A percentile compares a stretch with the other conserved stretches of the same genome.
These are phyloP conservation scores for Drosophila saltans DNA, from an alignment of 1,140 invertebrate species.

Conservation along the genomic window DNA sequence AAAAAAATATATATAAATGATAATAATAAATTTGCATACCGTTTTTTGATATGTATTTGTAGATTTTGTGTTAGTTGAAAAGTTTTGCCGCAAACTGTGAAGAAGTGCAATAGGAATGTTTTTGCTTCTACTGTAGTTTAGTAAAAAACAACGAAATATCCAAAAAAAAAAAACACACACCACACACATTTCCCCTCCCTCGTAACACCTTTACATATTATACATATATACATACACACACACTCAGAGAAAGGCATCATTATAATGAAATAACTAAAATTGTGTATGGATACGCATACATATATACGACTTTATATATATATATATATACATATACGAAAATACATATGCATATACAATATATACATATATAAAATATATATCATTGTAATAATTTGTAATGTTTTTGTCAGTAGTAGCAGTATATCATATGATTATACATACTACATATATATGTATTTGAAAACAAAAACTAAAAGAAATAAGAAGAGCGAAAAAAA, in stretches of 20 bases:
- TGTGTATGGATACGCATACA: conserved; percentile 13
- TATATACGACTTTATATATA: conserved; percentile 23
- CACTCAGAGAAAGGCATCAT: conserved; percentile 31
- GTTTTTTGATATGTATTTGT: conserved; percentile 35
- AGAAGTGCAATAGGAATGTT: conserved; percentile 63
- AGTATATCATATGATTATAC: conserved; percentile 33
- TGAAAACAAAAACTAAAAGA: not conserved
- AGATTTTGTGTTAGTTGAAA: conserved; percentile 56
- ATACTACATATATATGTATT: conserved; percentile 5
- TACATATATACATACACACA: conserved; percentile 33
- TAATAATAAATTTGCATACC: conserved; percentile 53
- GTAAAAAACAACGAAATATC: conserved; percentile 46
- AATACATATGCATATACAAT: conserved; percentile 73
- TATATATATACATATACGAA: conserved; percentile 45
- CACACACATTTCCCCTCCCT: not conserved
- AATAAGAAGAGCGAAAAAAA: not conserved
- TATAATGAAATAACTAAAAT: conserved; percentile 16
- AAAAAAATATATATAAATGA: conserved; percentile 1
- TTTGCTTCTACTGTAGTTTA: conserved; percentile 65
- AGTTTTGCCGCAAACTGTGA: conserved; percentile 47
- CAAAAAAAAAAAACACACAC: not conserved
- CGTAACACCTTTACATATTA: conserved; percentile 4
- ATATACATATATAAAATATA: conserved; percentile 72
- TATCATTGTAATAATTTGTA: conserved; percentile 81
- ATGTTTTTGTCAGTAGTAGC: conserved; percentile 79